These are phyloP conservation scores for Ceyx melanurus DNA, from an alignment of 2,113 vertebrate genomes.

Conservation along the genomic window DNA sequence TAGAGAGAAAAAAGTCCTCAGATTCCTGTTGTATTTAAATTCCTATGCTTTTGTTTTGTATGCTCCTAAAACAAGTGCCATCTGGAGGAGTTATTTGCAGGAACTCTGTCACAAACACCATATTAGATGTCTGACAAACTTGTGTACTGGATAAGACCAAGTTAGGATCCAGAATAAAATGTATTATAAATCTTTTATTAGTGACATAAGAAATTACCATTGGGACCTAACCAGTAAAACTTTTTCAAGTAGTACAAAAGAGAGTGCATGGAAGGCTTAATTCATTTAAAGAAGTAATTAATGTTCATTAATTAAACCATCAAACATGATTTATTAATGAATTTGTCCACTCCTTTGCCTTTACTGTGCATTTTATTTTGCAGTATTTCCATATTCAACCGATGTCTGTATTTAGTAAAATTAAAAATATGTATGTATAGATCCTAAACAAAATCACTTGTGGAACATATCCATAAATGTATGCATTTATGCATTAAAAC, in stretches of 20 bases:
- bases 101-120: neutral
- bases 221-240: neutral
- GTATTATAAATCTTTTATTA: neutral
- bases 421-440: neutral
- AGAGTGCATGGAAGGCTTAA: neutral
- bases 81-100: neutral
- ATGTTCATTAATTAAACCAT: slow-evolving; percentile 13
- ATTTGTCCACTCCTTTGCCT: neutral
- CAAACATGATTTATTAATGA: neutral
- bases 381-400: neutral
- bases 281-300: neutral
- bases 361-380: neutral
- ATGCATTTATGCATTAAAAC: neutral
- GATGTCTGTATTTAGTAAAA: neutral
- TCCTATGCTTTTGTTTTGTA: neutral
- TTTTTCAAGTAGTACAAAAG: neutral
- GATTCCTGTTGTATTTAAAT: neutral
- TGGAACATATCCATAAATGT: neutral
- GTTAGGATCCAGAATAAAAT: neutral
- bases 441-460: neutral
- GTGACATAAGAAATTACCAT: neutral
- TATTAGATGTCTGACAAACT: neutral
- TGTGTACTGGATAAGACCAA: neutral
- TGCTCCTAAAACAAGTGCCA: neutral
- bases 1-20: neutral